These are phyloP conservation scores for Blomia tropicalis DNA, from an alignment of 2,888 invertebrate genomes.

Conservation along the genomic window DNA sequence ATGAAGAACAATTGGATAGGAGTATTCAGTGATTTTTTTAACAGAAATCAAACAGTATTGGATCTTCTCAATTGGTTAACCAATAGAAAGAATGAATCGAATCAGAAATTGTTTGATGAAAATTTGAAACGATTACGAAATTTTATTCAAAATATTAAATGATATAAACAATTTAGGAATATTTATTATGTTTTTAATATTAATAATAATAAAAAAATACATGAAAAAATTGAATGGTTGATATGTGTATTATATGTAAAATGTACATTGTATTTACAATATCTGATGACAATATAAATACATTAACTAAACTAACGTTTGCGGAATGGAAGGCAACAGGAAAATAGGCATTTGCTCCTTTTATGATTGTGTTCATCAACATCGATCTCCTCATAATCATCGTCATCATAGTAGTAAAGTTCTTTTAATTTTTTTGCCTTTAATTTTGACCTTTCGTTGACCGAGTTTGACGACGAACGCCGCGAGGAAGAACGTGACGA, in stretches of 20 bases:
- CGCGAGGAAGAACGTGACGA: not conserved
- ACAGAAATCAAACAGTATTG: conserved; percentile 9
- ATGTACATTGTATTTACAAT: too few relatives aligned
- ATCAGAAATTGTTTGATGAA: not conserved
- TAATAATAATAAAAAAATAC: too few relatives aligned
- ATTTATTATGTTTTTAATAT: too few relatives aligned
- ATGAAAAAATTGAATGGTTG: too few relatives aligned
- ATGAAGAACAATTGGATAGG: conserved; percentile 20
- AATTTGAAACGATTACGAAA: not conserved
- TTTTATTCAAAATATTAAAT: not conserved
- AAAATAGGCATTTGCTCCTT: not conserved
- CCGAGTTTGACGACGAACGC: not conserved
- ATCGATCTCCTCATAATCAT: conserved; percentile 17
- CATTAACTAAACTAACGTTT: too few relatives aligned
- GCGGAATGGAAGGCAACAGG: conserved; percentile 7
- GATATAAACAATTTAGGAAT: not conserved
- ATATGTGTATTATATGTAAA: too few relatives aligned
- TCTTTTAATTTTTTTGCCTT: conserved; percentile 6
- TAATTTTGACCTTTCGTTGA: not conserved
- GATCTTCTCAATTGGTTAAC: not conserved
- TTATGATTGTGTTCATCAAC: not conserved
- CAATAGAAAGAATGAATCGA: not conserved
- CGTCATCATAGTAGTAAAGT: conserved; percentile 1
- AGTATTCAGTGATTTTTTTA: conserved; percentile 15
- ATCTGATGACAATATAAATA: too few relatives aligned